Evolutionary conservation across 2,113 vertebrate genomes (phyloP), one percentile per base, ranked within the genome.

Genomic region (Triplophysa dalaica): DNA sequence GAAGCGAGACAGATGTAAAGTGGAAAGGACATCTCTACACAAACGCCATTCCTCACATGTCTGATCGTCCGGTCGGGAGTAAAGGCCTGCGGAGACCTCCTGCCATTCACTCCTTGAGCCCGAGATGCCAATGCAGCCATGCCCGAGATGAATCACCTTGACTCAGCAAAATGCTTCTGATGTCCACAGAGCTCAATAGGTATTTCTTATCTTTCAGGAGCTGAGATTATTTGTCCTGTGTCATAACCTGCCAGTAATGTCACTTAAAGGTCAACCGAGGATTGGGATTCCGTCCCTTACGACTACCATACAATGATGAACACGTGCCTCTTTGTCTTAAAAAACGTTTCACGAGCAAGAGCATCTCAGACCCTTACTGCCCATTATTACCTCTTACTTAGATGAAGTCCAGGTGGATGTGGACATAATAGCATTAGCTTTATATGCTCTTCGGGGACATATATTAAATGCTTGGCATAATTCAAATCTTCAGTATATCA

Each of bases 401-500:
- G 64, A 67, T 60, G 75, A 86, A 76, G 72, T 84, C 77, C 79
- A 38, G 38, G 68, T 38, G 33, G 33, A 38, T 38, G 7, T 75
- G 75, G 70, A 61, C 76, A 68, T 67, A 21, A 58, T 56, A 33
- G 73, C 81, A 61, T 86, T 85, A 88, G 26, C 86, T 29, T 38
- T 41, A 65, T 50, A 58, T 43, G 83, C 85, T 82, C 67, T 52
- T 10, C 76, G 73, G 83, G 83, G 72, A 66, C 62, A 66, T 69
- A 66, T 69, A 79, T 64, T 83, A 70, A 84, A 82, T 82, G 79
- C 10, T 68, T 83, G 83, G 60, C 75, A 83, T 65, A 56, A n/a
- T 63, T 70, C 19, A 21, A 33, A 38, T 48, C 54, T 69, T 64
- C 77, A 80, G 80, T 87, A 82, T 78, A 87, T 86, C 86, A 83